Evolutionary conservation across 1,140 invertebrate genomes (phyloP).

Genomic region (Maconellicoccus hirsutus): DNA sequence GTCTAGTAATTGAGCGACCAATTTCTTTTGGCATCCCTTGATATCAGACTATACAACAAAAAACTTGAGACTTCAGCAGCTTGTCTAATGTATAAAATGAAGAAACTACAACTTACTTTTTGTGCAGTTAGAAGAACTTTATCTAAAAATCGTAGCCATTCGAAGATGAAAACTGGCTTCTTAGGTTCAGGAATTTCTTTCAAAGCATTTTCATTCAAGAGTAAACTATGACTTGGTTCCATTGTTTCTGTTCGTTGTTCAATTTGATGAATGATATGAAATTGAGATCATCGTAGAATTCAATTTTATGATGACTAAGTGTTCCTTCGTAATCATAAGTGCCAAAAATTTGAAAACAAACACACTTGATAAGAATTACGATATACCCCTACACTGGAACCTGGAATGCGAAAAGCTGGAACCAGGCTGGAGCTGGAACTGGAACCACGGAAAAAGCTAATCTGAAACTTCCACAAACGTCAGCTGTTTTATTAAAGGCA

Average conservation of each 20-base stretch:
- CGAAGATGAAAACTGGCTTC: slow-evolving; percentile 90
- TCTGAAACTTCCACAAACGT: too few species aligned
- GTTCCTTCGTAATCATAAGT: too few species aligned
- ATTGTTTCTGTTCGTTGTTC: slow-evolving; percentile 35
- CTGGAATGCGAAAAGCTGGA: too few species aligned
- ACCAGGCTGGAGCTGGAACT: too few species aligned
- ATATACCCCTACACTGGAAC: too few species aligned
- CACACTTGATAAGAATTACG: too few species aligned
- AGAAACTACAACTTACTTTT: slow-evolving; percentile 51
- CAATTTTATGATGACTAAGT: too few species aligned
- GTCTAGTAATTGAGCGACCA: slow-evolving; percentile 73
- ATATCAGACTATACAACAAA: slow-evolving; percentile 69
- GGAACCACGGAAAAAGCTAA: too few species aligned
- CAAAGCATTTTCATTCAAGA: slow-evolving; percentile 88
- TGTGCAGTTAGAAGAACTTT: slow-evolving; percentile 86
- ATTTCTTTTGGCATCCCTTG: slow-evolving; percentile 77
- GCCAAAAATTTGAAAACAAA: too few species aligned
- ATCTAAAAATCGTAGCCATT: slow-evolving; percentile 94
- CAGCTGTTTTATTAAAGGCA: too few species aligned
- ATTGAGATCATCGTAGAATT: too few species aligned
- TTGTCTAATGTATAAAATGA: not conserved
- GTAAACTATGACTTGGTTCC: slow-evolving; percentile 71
- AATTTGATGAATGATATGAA: too few species aligned
- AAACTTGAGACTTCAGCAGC: not conserved
- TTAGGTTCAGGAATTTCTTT: slow-evolving; percentile 85